Percentiles rank a stretch among this genome's conserved stretches.
Evolutionary conservation across 2,797 vertebrate genomes (phyloP).

Genomic region (Gobio occitaniae): DNA sequence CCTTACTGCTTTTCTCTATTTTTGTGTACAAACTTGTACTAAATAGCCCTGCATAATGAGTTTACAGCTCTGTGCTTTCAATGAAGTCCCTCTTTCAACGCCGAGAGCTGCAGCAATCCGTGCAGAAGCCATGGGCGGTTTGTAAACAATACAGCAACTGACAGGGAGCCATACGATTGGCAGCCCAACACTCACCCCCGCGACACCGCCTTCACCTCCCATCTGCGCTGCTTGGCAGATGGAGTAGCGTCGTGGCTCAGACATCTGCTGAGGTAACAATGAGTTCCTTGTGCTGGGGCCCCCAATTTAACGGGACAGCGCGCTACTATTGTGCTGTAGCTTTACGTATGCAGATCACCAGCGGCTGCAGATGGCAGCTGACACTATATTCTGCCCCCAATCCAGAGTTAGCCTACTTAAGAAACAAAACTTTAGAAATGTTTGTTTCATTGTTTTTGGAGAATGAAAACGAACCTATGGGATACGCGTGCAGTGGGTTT

Average conservation of each 20-base stretch:
- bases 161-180: constrained; percentile 68
- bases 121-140: constrained; percentile 46
- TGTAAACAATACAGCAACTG: constrained; percentile 69
- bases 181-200: constrained; percentile 61
- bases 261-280: constrained; percentile 81
- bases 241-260: constrained; percentile 72
- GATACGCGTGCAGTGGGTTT: neutral
- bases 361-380: constrained; percentile 67
- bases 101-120: constrained; percentile 66
- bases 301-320: constrained; percentile 71
- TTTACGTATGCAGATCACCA: constrained; percentile 80
- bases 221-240: constrained; percentile 76
- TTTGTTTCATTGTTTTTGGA: neutral
- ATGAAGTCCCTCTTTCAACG: constrained; percentile 30
- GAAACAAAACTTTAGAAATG: constrained; percentile 5
- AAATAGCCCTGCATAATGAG: neutral
- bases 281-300: constrained; percentile 68
- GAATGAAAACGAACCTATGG: neutral
- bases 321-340: constrained; percentile 72
- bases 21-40: neutral
- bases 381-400: constrained; percentile 59
- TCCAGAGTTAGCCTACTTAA: constrained; percentile 61
- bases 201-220: constrained; percentile 65
- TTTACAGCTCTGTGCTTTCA: constrained; percentile 33
- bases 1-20: neutral